phyloP scores from a whole-genome alignment of 2,113 vertebrate genomes.

The Poicephalus meyeri region DNA sequence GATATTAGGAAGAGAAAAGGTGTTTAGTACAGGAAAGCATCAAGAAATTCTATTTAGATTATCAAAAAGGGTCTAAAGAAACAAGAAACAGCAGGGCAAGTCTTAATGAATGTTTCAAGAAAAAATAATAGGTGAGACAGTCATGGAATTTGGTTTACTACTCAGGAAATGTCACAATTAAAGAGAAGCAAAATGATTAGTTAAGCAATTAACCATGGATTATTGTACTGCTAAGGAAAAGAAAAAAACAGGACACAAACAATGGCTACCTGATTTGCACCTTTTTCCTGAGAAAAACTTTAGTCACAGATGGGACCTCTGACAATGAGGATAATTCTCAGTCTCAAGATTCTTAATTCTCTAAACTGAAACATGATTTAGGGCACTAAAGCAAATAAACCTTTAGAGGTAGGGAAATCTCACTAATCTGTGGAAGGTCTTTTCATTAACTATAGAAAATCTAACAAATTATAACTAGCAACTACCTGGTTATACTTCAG shows the following conservation, averaged over 20 bases:
- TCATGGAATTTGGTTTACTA: neutral
- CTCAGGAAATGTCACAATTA: neutral
- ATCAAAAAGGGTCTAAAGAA: neutral
- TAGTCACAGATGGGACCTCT: neutral
- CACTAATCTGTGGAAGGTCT: neutral
- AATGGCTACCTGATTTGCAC: neutral
- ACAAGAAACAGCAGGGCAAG: neutral
- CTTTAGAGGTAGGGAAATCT: neutral
- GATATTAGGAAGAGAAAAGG: neutral
- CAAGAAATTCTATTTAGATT: neutral
- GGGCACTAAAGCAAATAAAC: neutral
- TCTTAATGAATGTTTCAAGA: neutral
- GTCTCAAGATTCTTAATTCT: neutral
- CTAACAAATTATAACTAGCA: neutral
- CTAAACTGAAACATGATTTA: neutral
- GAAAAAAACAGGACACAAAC: neutral
- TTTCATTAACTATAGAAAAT: neutral
- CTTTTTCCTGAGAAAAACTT: neutral
- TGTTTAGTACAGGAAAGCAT: neutral
- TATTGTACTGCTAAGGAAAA: neutral
- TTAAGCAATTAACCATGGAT: neutral
- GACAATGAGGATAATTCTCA: neutral
- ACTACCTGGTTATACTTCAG: neutral
- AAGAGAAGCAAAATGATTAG: neutral
- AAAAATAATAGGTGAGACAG: fast-evolving